Evolutionary conservation across 2,888 invertebrate species (phyloP).

Genomic region (Hemithea aestivaria): DNA sequence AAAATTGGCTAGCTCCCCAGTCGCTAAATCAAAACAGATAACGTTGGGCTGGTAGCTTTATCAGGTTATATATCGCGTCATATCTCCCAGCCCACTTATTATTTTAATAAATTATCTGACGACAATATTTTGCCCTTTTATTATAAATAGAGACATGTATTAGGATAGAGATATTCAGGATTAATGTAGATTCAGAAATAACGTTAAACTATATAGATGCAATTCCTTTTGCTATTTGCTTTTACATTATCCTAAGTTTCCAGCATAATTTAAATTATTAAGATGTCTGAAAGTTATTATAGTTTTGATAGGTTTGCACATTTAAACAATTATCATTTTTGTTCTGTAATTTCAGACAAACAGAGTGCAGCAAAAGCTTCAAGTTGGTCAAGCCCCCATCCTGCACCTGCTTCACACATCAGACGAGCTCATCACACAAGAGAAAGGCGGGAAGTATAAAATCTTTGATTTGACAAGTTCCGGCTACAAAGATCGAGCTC

Average conservation of each 20-base stretch:
- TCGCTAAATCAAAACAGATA: constrained; percentile 29
- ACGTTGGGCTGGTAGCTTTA: constrained; percentile 12
- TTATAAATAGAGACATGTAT: too few species aligned
- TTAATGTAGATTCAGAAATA: too few species aligned
- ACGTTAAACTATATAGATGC: too few species aligned
- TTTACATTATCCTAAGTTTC: too few species aligned
- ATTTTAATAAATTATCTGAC: too few species aligned
- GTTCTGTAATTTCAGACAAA: constrained; percentile 80
- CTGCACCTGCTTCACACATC: constrained; percentile 80
- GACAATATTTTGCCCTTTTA: too few species aligned
- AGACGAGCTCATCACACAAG: constrained; percentile 84
- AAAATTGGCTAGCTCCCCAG: constrained; percentile 29
- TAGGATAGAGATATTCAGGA: too few species aligned
- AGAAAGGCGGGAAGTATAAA: constrained; percentile 85
- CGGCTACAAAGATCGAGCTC: constrained; percentile 79
- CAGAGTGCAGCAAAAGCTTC: constrained; percentile 82
- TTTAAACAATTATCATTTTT: background rate
- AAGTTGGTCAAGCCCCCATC: constrained; percentile 82
- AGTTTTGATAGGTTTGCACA: too few species aligned
- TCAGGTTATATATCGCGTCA: background rate
- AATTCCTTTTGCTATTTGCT: too few species aligned
- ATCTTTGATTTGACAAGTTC: constrained; percentile 81
- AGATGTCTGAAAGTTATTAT: too few species aligned
- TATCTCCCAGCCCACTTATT: too few species aligned
- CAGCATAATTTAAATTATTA: too few species aligned